Conservation (phyloP, 2,888 invertebrate species). For the Gibbula magus region DNA sequence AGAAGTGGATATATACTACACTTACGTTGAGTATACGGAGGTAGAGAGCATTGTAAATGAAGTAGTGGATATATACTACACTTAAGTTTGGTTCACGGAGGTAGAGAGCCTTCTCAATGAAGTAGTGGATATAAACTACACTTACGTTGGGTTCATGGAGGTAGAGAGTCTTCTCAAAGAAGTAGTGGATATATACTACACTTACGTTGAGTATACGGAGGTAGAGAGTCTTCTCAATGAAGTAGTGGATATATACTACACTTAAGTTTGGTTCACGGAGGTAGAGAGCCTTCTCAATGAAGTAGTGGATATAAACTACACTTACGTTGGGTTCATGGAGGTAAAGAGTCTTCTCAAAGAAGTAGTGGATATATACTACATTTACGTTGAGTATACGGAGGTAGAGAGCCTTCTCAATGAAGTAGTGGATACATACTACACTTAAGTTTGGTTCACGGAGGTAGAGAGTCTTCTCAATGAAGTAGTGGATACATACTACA, state of each 20-base stretch:
- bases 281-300: constrained; percentile 81
- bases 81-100: constrained; percentile 76
- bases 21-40: constrained; percentile 76
- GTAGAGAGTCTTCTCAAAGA: constrained; percentile 81
- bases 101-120: constrained; percentile 81
- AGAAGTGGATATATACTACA: constrained; percentile 80
- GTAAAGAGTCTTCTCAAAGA: constrained; percentile 81
- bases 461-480: constrained; percentile 81
- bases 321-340: constrained; percentile 76
- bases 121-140: constrained; percentile 79
- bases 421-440: constrained; percentile 80
- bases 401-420: constrained; percentile 81
- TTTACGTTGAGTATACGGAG: constrained; percentile 76
- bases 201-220: constrained; percentile 76
- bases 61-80: constrained; percentile 80
- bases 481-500: constrained; percentile 80
- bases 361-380: constrained; percentile 80
- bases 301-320: constrained; percentile 79
- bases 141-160: constrained; percentile 76
- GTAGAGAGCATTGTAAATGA: constrained; percentile 81
- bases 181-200: constrained; percentile 80
- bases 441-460: constrained; percentile 76
- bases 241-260: constrained; percentile 80
- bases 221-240: constrained; percentile 81
- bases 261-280: constrained; percentile 76